Conservation (phyloP, 2,888 invertebrate genomes). For the Dolichopus griseipennis region DNA sequence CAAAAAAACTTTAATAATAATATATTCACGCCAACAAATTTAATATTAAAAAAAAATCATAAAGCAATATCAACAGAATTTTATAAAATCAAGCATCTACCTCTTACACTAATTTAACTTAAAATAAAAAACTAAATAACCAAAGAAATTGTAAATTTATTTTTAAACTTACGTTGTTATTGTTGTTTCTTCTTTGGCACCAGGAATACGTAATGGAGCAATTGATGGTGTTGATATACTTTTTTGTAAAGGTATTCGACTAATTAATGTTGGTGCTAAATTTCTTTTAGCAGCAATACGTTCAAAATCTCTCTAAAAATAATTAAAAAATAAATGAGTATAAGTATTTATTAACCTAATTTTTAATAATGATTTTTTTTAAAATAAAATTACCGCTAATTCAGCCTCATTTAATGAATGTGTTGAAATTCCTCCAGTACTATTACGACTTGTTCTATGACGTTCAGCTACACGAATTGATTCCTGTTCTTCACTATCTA, state of each 20-base stretch:
- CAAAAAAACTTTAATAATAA: no score
- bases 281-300: constrained; percentile 42
- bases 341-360: not conserved
- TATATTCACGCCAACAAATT: no score
- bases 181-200: constrained; percentile 47
- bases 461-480: constrained; percentile 47
- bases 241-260: constrained; percentile 72
- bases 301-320: constrained; percentile 39
- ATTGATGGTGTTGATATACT: constrained; percentile 86
- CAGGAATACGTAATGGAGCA: constrained; percentile 57
- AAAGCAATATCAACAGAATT: not conserved
- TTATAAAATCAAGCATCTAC: not conserved
- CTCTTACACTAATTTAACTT: not conserved
- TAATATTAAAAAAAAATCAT: not conserved
- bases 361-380: constrained; percentile 5
- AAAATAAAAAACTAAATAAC: constrained; percentile 14
- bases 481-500: constrained; percentile 81
- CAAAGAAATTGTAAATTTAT: constrained; percentile 18
- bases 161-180: constrained; percentile 50
- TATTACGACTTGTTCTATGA: constrained; percentile 44
- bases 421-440: constrained; percentile 52
- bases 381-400: constrained; percentile 54
- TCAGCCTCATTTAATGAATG: constrained; percentile 85
- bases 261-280: constrained; percentile 47
- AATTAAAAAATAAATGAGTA: no score